Percentiles rank a stretch among this genome's conserved stretches.
phyloP scores from a whole-genome alignment of 2,888 invertebrate species.

The Chydorus sphaericus region DNA sequence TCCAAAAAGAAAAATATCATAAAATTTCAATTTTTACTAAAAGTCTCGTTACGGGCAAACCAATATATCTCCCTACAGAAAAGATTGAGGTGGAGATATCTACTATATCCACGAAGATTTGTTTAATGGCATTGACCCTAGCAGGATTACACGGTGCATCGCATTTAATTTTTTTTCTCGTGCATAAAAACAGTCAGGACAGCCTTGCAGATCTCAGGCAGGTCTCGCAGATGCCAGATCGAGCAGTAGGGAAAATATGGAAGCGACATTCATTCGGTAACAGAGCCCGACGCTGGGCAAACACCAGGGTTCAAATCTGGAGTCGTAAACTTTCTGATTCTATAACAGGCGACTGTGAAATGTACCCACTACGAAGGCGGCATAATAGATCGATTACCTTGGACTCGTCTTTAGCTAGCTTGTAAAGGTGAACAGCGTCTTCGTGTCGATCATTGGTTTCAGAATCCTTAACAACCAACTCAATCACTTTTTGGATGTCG shows the following conservation, averaged over 20 bases:
- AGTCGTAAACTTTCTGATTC: slow-evolving; percentile 44
- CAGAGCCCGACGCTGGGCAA: slow-evolving; percentile 35
- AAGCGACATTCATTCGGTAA: slow-evolving; percentile 33
- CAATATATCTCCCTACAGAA: too few species aligned
- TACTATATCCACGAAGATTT: too few species aligned
- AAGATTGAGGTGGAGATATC: too few species aligned
- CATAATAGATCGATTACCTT: slow-evolving; percentile 70
- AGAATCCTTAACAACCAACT: slow-evolving; percentile 50
- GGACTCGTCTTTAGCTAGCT: slow-evolving; percentile 73
- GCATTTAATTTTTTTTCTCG: too few species aligned
- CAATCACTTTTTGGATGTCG: slow-evolving; percentile 34
- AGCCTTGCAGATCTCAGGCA: too few species aligned
- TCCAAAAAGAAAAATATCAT: too few species aligned
- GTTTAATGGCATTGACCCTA: too few species aligned
- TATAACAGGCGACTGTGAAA: slow-evolving; percentile 27
- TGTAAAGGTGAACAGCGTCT: slow-evolving; percentile 79
- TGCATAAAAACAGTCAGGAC: too few species aligned
- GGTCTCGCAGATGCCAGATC: too few species aligned
- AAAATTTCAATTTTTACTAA: too few species aligned
- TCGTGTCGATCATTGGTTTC: slow-evolving; percentile 79
- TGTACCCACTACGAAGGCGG: slow-evolving; percentile 58
- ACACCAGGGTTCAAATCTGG: slow-evolving; percentile 39
- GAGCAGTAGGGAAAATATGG: slow-evolving; percentile 66
- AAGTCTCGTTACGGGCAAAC: too few species aligned
- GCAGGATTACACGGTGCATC: too few species aligned